These are phyloP conservation scores for Falcunculus frontatus DNA, from an alignment of 2,113 vertebrate genomes.

Conservation along the genomic window DNA sequence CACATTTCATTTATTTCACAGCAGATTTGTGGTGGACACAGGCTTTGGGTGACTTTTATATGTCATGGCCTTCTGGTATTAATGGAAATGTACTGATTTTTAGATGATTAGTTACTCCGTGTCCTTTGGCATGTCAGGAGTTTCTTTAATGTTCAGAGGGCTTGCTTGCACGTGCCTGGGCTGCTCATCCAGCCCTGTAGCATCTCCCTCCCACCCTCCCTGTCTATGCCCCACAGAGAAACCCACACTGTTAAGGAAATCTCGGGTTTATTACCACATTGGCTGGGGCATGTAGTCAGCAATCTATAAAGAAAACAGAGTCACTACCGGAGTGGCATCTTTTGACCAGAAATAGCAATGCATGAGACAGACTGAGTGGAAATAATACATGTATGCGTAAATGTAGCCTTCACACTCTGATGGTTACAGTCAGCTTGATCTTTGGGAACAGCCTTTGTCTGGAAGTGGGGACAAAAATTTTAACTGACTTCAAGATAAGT, in stretches of 20 bases:
- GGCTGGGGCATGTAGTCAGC: background rate
- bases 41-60: background rate
- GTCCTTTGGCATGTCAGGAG: background rate
- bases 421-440: background rate
- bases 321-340: background rate
- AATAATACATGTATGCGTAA: background rate
- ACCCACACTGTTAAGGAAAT: background rate
- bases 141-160: background rate
- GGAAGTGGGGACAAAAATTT: background rate
- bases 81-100: background rate
- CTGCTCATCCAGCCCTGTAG: background rate
- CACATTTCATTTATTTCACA: background rate
- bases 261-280: background rate
- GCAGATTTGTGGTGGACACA: background rate
- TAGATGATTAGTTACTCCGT: background rate
- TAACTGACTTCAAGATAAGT: background rate
- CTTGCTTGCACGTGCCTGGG: fast-evolving
- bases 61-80: background rate
- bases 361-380: background rate
- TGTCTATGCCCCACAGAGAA: background rate
- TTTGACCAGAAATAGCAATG: background rate
- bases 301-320: background rate
- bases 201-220: background rate
- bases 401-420: background rate
- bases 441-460: background rate